Base-by-base conservation (phyloP, 2,797 vertebrate genomes). In the Eleutherodactylus coqui region DNA sequence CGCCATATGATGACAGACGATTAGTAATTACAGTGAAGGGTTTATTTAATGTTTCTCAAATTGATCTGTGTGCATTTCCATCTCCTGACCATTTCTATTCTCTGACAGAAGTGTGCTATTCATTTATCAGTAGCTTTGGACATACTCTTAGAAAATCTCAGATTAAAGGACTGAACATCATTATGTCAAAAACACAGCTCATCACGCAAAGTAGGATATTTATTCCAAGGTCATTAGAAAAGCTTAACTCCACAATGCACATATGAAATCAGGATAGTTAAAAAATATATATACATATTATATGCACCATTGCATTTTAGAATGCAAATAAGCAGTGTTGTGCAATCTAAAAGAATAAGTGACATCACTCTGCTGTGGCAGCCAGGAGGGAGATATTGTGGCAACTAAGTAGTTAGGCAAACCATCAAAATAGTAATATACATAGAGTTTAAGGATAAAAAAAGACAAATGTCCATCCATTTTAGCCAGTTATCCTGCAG, bases 1-100 rank as follows among this genome's bases (percentile, higher is more conserved):
- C 75, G 45, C n/a, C 8, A 62, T 38, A n/a, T 84, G n/a, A 45
- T 21, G 38, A 24, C 41, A 49, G 41, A 75, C n/a, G 76, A 83
- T 83, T 75, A 75, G 9, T 32, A 64, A 84, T 77, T 82, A 69
- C n/a, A 47, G 38, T 29, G 38, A 51, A 82, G 43, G 17, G 24
- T 21, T 14, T 55, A 43, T 51, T 78, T 41, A 41, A 53, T 4
- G 51, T 49, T 81, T 24, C 24, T 77, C 43, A 21, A 51, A 51
- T 76, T 36, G 29, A 82, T 81, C 38, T 32, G 13, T 70, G 49
- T 58, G 27, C 62, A 76, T 62, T 43, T 81, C n/a, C 24, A 64
- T 55, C 16, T 27, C n/a, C 51, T 76, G 49, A 76, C 34, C 70
- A 75, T 75, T 76, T 32, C n/a, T 41, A 0, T 29, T 36, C 8